phyloP scores from a whole-genome alignment of 2,797 vertebrate species.

The Gymnoscopelus microlampas region DNA sequence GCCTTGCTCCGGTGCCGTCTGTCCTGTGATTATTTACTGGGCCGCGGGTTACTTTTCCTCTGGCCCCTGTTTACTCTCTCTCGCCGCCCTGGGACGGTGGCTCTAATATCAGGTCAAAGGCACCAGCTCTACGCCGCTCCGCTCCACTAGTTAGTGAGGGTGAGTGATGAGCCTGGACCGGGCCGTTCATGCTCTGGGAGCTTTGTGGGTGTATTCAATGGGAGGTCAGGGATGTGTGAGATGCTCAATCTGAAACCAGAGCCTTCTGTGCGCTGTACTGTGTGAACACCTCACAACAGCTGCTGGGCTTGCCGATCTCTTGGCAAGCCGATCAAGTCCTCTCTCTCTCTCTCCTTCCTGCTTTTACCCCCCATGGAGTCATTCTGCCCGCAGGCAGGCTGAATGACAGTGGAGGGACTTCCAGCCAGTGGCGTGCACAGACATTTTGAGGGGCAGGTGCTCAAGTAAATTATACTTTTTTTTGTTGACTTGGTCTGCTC shows the following conservation, averaged over 20 bases:
- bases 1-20: conserved; percentile 71
- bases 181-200: conserved; percentile 40
- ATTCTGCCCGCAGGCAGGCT: conserved; percentile 9
- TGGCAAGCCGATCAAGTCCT: conserved; percentile 27
- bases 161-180: conserved; percentile 69
- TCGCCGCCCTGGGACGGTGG: conserved; percentile 40
- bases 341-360: conserved; percentile 1
- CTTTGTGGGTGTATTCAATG: conserved; percentile 40
- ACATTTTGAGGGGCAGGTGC: too few relatives aligned
- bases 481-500: too few relatives aligned
- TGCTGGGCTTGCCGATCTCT: conserved; percentile 35
- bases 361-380: conserved; percentile 17
- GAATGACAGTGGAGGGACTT: conserved; percentile 28
- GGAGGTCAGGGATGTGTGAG: conserved; percentile 52
- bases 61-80: conserved; percentile 72
- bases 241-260: conserved; percentile 69
- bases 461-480: too few relatives aligned
- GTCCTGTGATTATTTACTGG: conserved; percentile 80
- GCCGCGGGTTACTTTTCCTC: conserved; percentile 58
- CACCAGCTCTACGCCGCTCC: conserved; percentile 53
- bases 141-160: conserved; percentile 73
- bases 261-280: conserved; percentile 26
- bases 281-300: conserved; percentile 33
- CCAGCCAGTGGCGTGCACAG: too few relatives aligned
- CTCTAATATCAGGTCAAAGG: conserved; percentile 67